Evolutionary conservation across 2,888 invertebrate species (phyloP).

Genomic region (Aphidius colemani): DNA sequence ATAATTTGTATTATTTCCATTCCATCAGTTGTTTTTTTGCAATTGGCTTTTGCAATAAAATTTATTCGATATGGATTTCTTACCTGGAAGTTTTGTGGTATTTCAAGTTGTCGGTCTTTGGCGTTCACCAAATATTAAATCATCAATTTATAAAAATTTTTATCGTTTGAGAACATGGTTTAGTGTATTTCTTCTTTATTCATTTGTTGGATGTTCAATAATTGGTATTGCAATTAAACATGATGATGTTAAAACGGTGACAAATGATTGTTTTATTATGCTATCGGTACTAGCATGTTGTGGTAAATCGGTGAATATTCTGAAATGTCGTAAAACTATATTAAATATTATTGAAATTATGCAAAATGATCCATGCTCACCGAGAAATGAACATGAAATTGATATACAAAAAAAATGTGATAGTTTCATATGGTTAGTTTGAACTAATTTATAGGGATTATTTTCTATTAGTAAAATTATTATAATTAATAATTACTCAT

Average conservation of each 20-base stretch:
- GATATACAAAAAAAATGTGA: not conserved
- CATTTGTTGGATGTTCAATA: conserved; percentile 20
- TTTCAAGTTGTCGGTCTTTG: conserved; percentile 23
- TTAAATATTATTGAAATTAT: conserved; percentile 23
- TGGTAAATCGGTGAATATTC: conserved; percentile 23
- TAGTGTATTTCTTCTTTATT: conserved; percentile 22
- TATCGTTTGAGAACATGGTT: conserved; percentile 9
- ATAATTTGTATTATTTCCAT: too few relatives aligned
- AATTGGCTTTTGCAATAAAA: too few relatives aligned
- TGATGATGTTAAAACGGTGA: conserved; percentile 11
- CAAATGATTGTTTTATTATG: conserved; percentile 20
- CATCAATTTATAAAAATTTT: conserved; percentile 2
- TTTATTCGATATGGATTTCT: conserved; percentile 1
- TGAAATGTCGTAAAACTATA: conserved; percentile 16
- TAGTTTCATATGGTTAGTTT: not conserved
- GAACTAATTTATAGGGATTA: too few relatives aligned
- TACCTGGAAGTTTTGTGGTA: conserved; percentile 24
- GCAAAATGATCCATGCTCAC: not conserved
- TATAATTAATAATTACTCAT: too few relatives aligned
- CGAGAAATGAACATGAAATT: not conserved
- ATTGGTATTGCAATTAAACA: conserved; percentile 9
- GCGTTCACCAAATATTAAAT: conserved; percentile 14
- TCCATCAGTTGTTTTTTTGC: too few relatives aligned
- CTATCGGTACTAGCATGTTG: conserved; percentile 22
- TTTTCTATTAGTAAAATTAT: too few relatives aligned